Percentiles rank a stretch among this genome's conserved stretches.
phyloP scores from a whole-genome alignment of 2,888 invertebrate species.

The Stenolophus ochropezus region DNA sequence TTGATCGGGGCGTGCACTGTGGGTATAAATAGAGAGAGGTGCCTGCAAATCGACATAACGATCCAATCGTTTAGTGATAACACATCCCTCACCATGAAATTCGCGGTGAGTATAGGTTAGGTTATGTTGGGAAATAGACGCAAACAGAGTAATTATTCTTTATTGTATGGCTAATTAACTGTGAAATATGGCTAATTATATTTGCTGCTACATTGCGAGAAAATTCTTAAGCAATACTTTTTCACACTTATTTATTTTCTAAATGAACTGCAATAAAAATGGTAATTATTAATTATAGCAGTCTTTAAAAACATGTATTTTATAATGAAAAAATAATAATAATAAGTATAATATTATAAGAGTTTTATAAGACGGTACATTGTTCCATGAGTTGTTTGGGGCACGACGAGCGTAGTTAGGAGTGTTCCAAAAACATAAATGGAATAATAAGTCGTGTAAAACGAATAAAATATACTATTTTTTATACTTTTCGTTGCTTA shows the following conservation, averaged over 20 bases:
- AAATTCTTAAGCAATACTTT: neutral
- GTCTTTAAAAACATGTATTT: no score
- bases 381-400: no score
- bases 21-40: slow-evolving; percentile 51
- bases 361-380: no score
- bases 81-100: slow-evolving; percentile 48
- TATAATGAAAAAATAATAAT: no score
- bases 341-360: no score
- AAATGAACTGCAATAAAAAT: neutral
- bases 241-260: neutral
- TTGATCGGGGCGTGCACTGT: slow-evolving; percentile 48
- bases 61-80: slow-evolving; percentile 47
- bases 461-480: no score
- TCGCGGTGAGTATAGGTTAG: slow-evolving; percentile 51
- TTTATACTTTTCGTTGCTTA: no score
- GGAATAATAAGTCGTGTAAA: no score
- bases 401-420: no score
- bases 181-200: slow-evolving; percentile 2
- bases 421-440: no score
- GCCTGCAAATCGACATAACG: slow-evolving; percentile 39
- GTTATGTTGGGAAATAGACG: neutral
- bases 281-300: no score
- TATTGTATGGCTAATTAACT: neutral
- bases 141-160: neutral
- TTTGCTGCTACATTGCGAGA: neutral